phyloP scores from a whole-genome alignment of 2,888 invertebrate genomes.

The Ferdinandea cuprea region DNA sequence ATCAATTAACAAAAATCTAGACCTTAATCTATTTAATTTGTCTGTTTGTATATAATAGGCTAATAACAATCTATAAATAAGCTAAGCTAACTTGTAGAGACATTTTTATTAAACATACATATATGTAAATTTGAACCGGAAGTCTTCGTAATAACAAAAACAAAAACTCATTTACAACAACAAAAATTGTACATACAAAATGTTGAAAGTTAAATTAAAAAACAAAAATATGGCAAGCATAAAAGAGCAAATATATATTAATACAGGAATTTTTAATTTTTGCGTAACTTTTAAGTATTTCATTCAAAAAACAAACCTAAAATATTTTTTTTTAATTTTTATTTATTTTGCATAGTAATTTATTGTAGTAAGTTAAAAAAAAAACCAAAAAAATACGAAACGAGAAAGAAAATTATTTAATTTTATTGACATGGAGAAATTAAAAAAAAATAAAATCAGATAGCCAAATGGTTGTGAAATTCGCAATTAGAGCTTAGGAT shows the following conservation, averaged over 20 bases:
- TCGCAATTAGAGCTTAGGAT: conserved; percentile 79
- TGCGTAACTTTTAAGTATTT: conserved; percentile 23
- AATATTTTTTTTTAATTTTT: conserved; percentile 10
- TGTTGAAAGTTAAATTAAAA: conserved; percentile 52
- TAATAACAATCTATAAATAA: too few relatives aligned
- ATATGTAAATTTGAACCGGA: conserved; percentile 63
- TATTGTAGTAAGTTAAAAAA: conserved; percentile 9
- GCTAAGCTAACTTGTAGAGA: conserved; percentile 43
- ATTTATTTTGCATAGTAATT: conserved; percentile 29
- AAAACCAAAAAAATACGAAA: not conserved
- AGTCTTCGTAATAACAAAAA: conserved; percentile 57
- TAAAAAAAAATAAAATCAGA: conserved; percentile 49
- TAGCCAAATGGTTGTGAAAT: conserved; percentile 79
- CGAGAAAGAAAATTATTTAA: conserved; percentile 11
- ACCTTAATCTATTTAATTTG: not conserved
- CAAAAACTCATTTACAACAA: conserved; percentile 61
- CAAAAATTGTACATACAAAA: conserved; percentile 37
- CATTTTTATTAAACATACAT: conserved; percentile 13
- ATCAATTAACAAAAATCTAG: conserved; percentile 52
- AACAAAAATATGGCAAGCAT: conserved; percentile 45
- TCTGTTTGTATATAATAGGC: too few relatives aligned
- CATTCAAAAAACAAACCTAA: not conserved
- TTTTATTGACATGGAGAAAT: conserved; percentile 35
- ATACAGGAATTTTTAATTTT: conserved; percentile 64
- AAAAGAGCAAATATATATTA: conserved; percentile 46